Base-by-base conservation (phyloP, 1,140 invertebrate genomes). In the Epicauta chinensis region DNA sequence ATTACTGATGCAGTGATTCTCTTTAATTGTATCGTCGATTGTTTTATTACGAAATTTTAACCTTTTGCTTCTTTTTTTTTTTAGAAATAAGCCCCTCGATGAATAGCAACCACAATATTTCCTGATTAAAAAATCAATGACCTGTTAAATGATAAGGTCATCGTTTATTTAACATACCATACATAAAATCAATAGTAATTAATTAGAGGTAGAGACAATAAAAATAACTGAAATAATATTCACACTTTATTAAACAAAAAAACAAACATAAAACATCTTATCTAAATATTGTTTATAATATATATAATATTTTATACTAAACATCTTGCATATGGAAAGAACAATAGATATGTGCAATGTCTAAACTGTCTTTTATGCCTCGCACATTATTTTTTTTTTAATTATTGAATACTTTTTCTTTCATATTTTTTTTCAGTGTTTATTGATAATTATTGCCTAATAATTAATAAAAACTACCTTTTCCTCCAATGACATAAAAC, bases 181-280 rank as follows among this genome's bases (percentile, higher is more conserved):
- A n/a, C n/a, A n/a, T n/a, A n/a, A n/a, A n/a, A n/a, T n/a, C n/a
- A 23, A 23, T 23, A 7, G 23, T 23, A 23, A 23, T 23, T 23
- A 23, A 23, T 23, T 23, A 23, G 4, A 23, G 7, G 4, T 3
- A 23, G 7, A 23, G 7, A 50, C 5, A 29, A 44, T 12, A 16
- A 4, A n/a, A 37, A 23, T 45, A 32, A n/a, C n/a, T n/a, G n/a
- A n/a, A n/a, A 47, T 58, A 59, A 64, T 64, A 57, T 53, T 62
- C 62, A 66, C 64, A 66, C 64, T 66, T 66, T 66, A 66, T 66
- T 65, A 63, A 64, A 53, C 62, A 62, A 62, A 65, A n/a, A 51
- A 66, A 65, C 60, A 62, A 64, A 65, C 57, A 58, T 60, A 64
- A 62, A 62, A 59, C 55, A 58, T 62, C 55, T 59, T 62, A 61